Evolutionary conservation across 2,888 invertebrate species (phyloP), one percentile per base, ranked within the genome.

Genomic region (Heliconius cydno): DNA sequence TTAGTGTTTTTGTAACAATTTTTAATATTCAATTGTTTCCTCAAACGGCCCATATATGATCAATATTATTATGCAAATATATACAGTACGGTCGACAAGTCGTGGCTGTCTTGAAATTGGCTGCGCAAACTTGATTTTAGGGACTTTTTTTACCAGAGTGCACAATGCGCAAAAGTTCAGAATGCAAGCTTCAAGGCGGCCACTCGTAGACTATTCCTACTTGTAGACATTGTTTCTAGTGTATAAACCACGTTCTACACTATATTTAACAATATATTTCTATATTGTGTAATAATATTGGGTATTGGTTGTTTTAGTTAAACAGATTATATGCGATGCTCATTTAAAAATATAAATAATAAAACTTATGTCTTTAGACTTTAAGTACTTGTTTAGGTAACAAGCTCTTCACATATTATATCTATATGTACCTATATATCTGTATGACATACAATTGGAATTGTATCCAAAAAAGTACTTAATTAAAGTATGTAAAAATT

Each of bases 31-130:
- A 70, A 70, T 46, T 70, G 41, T 46, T 46, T 25, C 41, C 19
- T 70, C 10, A 46, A 70, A 30, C 28, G 70, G 25, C 13, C 38
- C n/a, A 41, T 70, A 70, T 41, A 46, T 41, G 25, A 3, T n/a
- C 41, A 25, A 70, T 46, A 70, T 70, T 68, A 68, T 68, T 70
- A 15, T 70, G 41, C 70, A 70, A 19, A 28, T 65, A 65, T 65
- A 65, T 65, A 28, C 0, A 60, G 10, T 60, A 60, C 22, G 57
- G n/a, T 22, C 22, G n/a, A n/a, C n/a, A 10, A 60, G 60, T 60
- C 1, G 60, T 60, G 60, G 60, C n/a, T n/a, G 60, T 9, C 1
- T 10, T n/a, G 60, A 60, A n/a, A 10, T n/a, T 52, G 46, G 6
- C 46, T 19, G 46, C 52, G 19, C 52, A 7, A 19, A 6, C 52